phyloP scores from a whole-genome alignment of 1,140 invertebrate species.

The Mya arenaria region DNA sequence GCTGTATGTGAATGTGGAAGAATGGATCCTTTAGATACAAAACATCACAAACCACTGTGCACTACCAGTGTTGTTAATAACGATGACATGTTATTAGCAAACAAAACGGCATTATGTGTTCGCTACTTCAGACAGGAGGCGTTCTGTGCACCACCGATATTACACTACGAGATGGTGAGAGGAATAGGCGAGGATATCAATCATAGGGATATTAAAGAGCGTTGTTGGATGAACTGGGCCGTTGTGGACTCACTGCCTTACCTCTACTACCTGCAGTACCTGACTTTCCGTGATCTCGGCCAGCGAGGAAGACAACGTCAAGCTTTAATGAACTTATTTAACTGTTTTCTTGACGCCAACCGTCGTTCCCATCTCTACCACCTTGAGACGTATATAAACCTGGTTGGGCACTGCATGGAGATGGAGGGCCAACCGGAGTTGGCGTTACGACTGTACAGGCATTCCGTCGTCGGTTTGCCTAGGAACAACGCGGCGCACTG shows the following conservation, averaged over 20 bases:
- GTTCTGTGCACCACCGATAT: too few species aligned
- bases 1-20: too few species aligned
- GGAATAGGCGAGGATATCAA: too few species aligned
- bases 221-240: slow-evolving; percentile 8
- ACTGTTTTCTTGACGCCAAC: background rate
- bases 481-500: background rate
- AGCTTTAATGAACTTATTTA: background rate
- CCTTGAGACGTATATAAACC: background rate
- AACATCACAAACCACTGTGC: too few species aligned
- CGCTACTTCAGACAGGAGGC: too few species aligned
- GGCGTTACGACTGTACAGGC: background rate
- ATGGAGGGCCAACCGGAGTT: background rate
- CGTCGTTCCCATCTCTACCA: background rate
- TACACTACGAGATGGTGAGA: too few species aligned
- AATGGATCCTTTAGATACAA: too few species aligned
- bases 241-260: slow-evolving; percentile 10
- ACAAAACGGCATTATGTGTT: too few species aligned
- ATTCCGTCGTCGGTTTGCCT: background rate
- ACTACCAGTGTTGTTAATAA: too few species aligned
- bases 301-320: too few species aligned
- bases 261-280: background rate
- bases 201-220: too few species aligned
- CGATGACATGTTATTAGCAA: too few species aligned
- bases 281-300: background rate
- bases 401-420: slow-evolving; percentile 5